These are phyloP conservation scores for Arrhopalites spinosus DNA, from an alignment of 2,888 invertebrate species.

Conservation along the genomic window DNA sequence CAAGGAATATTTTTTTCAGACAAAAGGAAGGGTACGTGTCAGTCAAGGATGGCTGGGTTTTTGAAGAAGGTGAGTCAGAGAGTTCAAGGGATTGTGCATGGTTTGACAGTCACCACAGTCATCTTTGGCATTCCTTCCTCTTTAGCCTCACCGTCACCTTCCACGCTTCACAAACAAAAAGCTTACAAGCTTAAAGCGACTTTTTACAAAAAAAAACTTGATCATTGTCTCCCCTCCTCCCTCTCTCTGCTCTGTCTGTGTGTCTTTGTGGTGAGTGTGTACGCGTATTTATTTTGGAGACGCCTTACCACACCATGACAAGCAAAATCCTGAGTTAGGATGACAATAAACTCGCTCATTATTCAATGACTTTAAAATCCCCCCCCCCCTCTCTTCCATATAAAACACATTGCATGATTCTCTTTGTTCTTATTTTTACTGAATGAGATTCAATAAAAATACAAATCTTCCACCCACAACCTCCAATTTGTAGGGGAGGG, in stretches of 20 bases:
- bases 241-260: neutral
- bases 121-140: too few relatives aligned
- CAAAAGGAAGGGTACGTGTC: too few relatives aligned
- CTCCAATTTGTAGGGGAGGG: too few relatives aligned
- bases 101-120: neutral
- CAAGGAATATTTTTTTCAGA: too few relatives aligned
- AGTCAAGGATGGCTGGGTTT: too few relatives aligned
- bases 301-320: constrained; percentile 17
- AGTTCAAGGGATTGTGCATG: too few relatives aligned
- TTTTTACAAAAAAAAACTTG: neutral
- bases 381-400: too few relatives aligned
- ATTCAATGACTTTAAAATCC: constrained; percentile 22
- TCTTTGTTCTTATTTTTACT: too few relatives aligned
- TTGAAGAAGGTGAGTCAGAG: neutral
- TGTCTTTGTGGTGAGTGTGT: too few relatives aligned
- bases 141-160: constrained; percentile 11
- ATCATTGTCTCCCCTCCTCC: neutral
- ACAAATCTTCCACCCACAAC: too few relatives aligned
- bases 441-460: too few relatives aligned
- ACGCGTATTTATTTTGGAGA: neutral
- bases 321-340: constrained; percentile 28
- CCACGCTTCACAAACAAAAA: constrained; percentile 23
- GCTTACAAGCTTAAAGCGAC: neutral
- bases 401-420: too few relatives aligned
- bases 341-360: constrained; percentile 17